Evolutionary conservation across 2,888 invertebrate species (phyloP), one percentile per base, ranked within the genome.

Genomic region (Luperina nickerlii): DNA sequence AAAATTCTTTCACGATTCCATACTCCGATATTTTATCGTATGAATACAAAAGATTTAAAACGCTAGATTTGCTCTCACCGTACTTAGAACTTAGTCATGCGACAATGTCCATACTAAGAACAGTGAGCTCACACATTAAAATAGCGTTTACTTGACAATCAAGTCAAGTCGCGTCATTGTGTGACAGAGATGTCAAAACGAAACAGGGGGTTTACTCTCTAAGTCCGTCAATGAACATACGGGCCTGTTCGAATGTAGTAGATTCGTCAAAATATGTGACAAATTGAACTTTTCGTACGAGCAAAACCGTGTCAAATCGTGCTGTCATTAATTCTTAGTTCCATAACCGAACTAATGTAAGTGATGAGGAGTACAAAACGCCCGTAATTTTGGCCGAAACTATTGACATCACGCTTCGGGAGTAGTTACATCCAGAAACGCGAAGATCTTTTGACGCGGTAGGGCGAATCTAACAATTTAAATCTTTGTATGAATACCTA

Each of bases 21-120:
- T 60, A 78, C 42, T 42, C 15, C 48, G 13, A 76, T 74, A 83
- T 86, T 74, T 81, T 74, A 76, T 76, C 76, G 68, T 78, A 82
- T 42, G 54, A 54, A n/a, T 54, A 71, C 54, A n/a, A 71, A 71
- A 54, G 18, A 71, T 18, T 18, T 54, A 71, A 38, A 70, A 38
- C 0, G 11, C 38, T 70, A 54, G 70, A 70, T 70, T 70, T 38
- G 15, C 15, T 5, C 32, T 65, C 20, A 65, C 1, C 9, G 11
- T 65, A 65, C 62, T 27, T 27, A n/a, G 11, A 38, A 65, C 62
- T 27, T 27, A 13, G n/a, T 60, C 45, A 6, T 11, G 27, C 18
- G 6, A 48, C 48, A 48, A 5, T 45, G 11, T 11, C 0, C 1
- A 18, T 27, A 27, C 11, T n/a, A 27, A 45, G 27, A 45, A 27